These are phyloP conservation scores for Tetramorium simillimum DNA, from an alignment of 1,140 invertebrate species.

Conservation along the genomic window DNA sequence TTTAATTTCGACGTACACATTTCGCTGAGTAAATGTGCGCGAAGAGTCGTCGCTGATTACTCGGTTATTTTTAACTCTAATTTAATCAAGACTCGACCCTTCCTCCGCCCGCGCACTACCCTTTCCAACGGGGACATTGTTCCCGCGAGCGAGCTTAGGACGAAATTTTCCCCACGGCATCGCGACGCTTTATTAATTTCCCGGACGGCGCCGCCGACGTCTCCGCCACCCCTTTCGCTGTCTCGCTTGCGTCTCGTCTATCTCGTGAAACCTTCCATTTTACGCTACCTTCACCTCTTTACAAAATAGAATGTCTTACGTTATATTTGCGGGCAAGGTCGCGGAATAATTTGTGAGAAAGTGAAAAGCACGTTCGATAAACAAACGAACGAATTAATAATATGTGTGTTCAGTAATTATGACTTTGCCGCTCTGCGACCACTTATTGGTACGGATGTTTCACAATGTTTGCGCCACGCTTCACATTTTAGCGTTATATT, in stretches of 20 bases:
- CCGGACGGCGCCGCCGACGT: slow-evolving; percentile 57
- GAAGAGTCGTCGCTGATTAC: slow-evolving; percentile 37
- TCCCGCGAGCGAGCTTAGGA: slow-evolving; percentile 10
- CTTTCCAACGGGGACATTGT: slow-evolving; percentile 19
- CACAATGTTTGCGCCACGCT: background rate
- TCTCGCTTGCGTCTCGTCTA: slow-evolving; percentile 12
- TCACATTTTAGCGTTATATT: background rate
- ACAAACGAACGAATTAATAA: background rate
- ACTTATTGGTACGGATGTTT: slow-evolving; percentile 19
- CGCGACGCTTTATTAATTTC: slow-evolving; percentile 75
- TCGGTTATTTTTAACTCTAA: slow-evolving; percentile 55
- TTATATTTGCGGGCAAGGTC: slow-evolving; percentile 7
- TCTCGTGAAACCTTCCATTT: slow-evolving; percentile 12
- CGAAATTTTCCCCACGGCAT: slow-evolving; percentile 63
- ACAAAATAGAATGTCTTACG: background rate
- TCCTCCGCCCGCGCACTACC: too few species aligned
- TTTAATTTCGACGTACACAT: slow-evolving; percentile 50
- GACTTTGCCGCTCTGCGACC: background rate
- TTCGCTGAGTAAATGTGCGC: slow-evolving; percentile 1
- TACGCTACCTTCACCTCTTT: background rate
- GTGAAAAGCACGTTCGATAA: slow-evolving; percentile 20
- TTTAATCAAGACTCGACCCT: slow-evolving; percentile 40
- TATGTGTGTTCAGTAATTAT: background rate
- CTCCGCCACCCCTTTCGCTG: background rate
- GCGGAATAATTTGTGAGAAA: slow-evolving; percentile 18